Conservation (phyloP, 2,888 invertebrate species). For the Branchinecta sandiegonensis region DNA sequence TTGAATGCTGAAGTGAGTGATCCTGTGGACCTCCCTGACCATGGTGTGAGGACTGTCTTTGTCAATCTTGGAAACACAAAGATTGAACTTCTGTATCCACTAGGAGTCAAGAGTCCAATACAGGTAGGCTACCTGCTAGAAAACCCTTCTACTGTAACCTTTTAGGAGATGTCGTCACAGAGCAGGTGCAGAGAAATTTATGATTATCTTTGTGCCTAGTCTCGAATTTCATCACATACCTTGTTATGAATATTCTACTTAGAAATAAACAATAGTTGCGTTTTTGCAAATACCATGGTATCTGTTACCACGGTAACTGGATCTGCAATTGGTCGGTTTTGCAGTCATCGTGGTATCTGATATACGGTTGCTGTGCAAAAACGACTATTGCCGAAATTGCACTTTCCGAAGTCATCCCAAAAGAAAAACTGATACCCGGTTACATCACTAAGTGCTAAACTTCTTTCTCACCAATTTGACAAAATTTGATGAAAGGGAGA, state of each 20-base stretch:
- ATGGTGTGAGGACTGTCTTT: conserved; percentile 46
- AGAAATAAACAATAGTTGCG: too few relatives aligned
- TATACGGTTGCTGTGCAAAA: too few relatives aligned
- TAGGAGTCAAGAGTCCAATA: conserved; percentile 44
- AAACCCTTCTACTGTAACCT: background rate
- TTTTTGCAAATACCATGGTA: too few relatives aligned
- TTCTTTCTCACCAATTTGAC: too few relatives aligned
- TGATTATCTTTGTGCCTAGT: background rate
- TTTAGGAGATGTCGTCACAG: background rate
- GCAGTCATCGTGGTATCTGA: too few relatives aligned
- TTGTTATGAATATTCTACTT: conserved; percentile 2
- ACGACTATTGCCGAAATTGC: too few relatives aligned
- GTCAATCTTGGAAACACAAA: conserved; percentile 45
- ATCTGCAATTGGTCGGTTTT: too few relatives aligned
- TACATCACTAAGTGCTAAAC: too few relatives aligned
- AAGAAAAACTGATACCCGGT: too few relatives aligned
- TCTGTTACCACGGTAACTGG: too few relatives aligned
- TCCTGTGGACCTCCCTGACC: conserved; percentile 38
- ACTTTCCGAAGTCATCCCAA: too few relatives aligned
- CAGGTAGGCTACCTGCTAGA: conserved; percentile 28
- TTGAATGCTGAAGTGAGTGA: conserved; percentile 40
- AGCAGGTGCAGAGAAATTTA: background rate
- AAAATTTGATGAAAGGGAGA: too few relatives aligned
- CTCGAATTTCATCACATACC: background rate
- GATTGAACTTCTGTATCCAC: conserved; percentile 43